Evolutionary conservation across 2,888 invertebrate species (phyloP).

Genomic region (Acanthosepion lycidas): DNA sequence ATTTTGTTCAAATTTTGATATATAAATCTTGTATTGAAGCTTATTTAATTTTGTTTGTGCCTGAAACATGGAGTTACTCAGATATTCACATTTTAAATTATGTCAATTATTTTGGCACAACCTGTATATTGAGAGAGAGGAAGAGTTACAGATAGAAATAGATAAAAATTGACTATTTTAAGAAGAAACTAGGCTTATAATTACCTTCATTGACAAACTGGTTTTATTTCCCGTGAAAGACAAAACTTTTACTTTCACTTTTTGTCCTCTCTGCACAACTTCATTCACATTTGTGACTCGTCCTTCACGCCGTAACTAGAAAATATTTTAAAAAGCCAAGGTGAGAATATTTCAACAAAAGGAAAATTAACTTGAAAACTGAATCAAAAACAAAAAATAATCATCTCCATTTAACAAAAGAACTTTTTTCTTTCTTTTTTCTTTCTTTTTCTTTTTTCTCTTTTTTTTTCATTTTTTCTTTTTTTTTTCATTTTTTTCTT

Average conservation of each 20-base stretch:
- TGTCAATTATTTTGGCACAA: no score
- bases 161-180: not conserved
- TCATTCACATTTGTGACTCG: slow-evolving; percentile 95
- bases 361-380: not conserved
- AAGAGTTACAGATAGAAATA: not conserved
- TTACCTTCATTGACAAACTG: slow-evolving; percentile 91
- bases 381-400: no score
- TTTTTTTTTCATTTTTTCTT: no score
- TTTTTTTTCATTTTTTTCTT: no score
- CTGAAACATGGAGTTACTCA: no score
- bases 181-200: not conserved
- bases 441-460: no score
- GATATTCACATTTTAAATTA: no score
- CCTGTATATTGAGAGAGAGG: not conserved
- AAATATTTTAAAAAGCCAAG: not conserved
- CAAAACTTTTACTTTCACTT: slow-evolving; percentile 86
- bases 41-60: no score
- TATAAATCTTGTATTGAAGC: no score
- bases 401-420: no score
- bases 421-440: no score
- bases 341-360: not conserved
- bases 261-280: slow-evolving; percentile 91
- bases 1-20: no score
- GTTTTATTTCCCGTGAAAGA: slow-evolving; percentile 95
- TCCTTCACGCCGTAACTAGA: slow-evolving; percentile 90